Conservation (phyloP, 1,140 invertebrate genomes). For the Dendrolimus kikuchii region DNA sequence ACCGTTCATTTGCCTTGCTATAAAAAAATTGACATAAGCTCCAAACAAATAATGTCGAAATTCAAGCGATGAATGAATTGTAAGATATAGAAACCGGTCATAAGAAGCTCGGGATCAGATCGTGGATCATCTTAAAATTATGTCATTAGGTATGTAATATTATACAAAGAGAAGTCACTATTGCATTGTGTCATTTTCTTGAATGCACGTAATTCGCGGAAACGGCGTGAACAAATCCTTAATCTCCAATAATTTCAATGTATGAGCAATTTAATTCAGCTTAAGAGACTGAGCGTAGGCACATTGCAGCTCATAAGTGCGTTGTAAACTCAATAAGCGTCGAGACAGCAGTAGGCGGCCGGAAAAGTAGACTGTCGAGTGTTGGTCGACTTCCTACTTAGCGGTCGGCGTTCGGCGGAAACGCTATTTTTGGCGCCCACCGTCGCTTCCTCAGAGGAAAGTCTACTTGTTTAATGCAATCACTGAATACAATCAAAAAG, state of each 20-base stretch:
- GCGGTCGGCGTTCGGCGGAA: constrained; percentile 51
- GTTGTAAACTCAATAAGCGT: constrained; percentile 63
- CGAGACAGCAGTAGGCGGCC: constrained; percentile 60
- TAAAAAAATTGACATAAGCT: too few relatives aligned
- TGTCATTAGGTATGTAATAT: background rate
- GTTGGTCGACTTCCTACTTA: constrained; percentile 68
- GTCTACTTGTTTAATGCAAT: constrained; percentile 44
- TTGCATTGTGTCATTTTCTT: too few relatives aligned
- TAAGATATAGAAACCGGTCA: too few relatives aligned
- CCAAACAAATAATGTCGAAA: too few relatives aligned
- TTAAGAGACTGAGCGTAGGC: constrained; percentile 57
- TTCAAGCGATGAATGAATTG: too few relatives aligned
- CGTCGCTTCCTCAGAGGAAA: constrained; percentile 63
- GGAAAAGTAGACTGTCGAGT: constrained; percentile 52
- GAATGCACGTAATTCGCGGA: background rate
- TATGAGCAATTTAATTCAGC: constrained; percentile 65
- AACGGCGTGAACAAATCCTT: constrained; percentile 31
- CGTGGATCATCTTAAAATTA: too few relatives aligned
- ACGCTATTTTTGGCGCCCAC: constrained; percentile 67
- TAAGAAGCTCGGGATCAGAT: too few relatives aligned
- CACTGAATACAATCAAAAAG: constrained; percentile 26
- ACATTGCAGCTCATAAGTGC: constrained; percentile 55
- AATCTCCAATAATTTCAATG: constrained; percentile 49
- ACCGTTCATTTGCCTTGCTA: too few relatives aligned
- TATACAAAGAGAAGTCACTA: background rate